Conservation (phyloP, 2,888 invertebrate genomes). For the Rhodophaea formosa region DNA sequence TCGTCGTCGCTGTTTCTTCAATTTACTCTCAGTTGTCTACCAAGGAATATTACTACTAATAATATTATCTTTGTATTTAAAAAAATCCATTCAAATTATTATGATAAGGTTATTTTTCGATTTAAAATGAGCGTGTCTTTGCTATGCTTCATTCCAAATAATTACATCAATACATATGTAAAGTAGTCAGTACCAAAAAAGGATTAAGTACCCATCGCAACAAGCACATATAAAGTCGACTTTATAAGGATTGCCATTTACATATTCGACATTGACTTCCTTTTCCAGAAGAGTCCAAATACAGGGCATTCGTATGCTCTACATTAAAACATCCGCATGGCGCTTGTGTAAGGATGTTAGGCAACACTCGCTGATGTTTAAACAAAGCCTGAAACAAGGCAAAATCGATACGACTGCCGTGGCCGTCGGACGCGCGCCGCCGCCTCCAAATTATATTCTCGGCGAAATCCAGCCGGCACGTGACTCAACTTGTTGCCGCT, state of each 20-base stretch:
- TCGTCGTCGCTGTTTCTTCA: not conserved
- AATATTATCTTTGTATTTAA: too few relatives aligned
- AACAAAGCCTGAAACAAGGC: slow-evolving; percentile 62
- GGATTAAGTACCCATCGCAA: too few relatives aligned
- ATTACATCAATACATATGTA: too few relatives aligned
- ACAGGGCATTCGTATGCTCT: not conserved
- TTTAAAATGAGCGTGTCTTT: too few relatives aligned
- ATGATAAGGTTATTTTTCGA: too few relatives aligned
- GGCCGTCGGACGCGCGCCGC: slow-evolving; percentile 70
- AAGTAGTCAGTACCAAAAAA: too few relatives aligned
- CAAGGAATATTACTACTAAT: not conserved
- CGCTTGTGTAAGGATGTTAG: slow-evolving; percentile 31
- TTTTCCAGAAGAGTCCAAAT: not conserved
- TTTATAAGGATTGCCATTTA: too few relatives aligned
- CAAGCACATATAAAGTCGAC: too few relatives aligned
- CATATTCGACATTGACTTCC: not conserved
- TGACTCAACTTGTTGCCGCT: slow-evolving; percentile 78
- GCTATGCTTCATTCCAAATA: too few relatives aligned
- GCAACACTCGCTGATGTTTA: slow-evolving; percentile 48
- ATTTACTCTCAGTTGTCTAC: not conserved
- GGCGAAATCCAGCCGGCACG: slow-evolving; percentile 69
- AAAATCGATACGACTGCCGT: slow-evolving; percentile 71
- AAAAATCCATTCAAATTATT: too few relatives aligned
- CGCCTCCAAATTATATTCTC: slow-evolving; percentile 65
- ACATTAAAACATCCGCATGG: slow-evolving; percentile 20